These are phyloP conservation scores for Falco peregrinus DNA, from an alignment of 2,797 vertebrate species.

Conservation along the genomic window DNA sequence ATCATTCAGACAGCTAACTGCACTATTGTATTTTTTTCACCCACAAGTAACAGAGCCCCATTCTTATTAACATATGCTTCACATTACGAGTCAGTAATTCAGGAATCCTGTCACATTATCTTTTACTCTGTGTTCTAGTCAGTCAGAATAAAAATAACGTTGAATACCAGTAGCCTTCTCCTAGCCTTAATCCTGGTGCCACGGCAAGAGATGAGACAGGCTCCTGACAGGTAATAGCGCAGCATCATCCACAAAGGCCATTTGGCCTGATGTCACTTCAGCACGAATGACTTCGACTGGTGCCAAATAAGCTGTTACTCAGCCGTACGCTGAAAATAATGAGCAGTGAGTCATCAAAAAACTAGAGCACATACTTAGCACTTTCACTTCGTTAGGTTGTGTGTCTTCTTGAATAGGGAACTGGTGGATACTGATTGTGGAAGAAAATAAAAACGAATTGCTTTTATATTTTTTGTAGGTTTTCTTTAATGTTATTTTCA, in stretches of 20 bases:
- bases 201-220: background rate
- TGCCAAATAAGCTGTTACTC: background rate
- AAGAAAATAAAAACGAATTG: background rate
- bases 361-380: background rate
- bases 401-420: background rate
- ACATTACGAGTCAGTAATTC: background rate
- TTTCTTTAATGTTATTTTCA: background rate
- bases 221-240: background rate
- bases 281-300: background rate
- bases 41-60: background rate
- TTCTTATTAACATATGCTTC: background rate
- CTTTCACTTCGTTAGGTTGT: background rate
- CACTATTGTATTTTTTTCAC: background rate
- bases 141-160: slow-evolving; percentile 23
- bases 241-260: background rate
- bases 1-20: background rate
- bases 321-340: background rate
- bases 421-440: background rate
- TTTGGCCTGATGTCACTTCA: background rate
- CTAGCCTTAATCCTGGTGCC: background rate
- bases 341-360: background rate
- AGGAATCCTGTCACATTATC: background rate
- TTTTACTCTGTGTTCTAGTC: background rate
- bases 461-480: background rate
- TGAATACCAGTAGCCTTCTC: background rate